Base-by-base conservation (phyloP, 1,140 invertebrate genomes). In the Tetragonula clypearis region DNA sequence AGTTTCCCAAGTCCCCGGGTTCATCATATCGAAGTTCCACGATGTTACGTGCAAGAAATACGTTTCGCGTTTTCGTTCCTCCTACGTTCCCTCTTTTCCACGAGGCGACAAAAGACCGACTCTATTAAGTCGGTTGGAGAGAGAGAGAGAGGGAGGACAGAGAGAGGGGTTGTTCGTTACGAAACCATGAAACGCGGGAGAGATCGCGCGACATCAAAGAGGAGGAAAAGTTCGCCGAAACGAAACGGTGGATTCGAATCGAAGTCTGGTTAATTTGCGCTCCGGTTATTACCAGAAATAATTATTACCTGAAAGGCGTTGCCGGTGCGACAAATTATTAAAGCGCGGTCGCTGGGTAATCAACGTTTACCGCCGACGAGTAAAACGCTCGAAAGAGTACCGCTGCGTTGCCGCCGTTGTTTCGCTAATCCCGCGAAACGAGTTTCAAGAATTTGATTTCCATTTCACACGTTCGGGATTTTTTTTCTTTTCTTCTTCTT, bases 21-120 rank as follows among this genome's bases (percentile, higher is more conserved):
- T 88, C 88, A 89, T 88, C 88, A 84, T 88, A 89, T 86, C 75
- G 82, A 85, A 88, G 79, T 88, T 78, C 72, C 15, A n/a, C 26
- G 6, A 26, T 14, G 80, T 65, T 60, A 89, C 87, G 87, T 89
- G 87, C 87, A 69, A 86, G 87, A 88, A 89, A 89, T 89, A 86
- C 72, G 80, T 49, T 26, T 12, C 71, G 60, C 49, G 41, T 78
- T 30, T 53, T 49, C 83, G 35, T 41, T 23, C 11, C 21, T 19
- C 12, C 21, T 19, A 6, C 6, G 11, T n/a, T n/a, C 26, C 30
- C 49, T 58, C 41, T 1, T 19, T 0, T 3, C 14, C 49, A 12
- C 49, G 9, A 62, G 23, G 60, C 19, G 60, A 62, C 60, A 23
- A n/a, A 62, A 62, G 23, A 23, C 23, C 56, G 69, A 69, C 84